Conservation (phyloP, 2,113 vertebrate genomes). For the Nesogale talazaci region DNA sequence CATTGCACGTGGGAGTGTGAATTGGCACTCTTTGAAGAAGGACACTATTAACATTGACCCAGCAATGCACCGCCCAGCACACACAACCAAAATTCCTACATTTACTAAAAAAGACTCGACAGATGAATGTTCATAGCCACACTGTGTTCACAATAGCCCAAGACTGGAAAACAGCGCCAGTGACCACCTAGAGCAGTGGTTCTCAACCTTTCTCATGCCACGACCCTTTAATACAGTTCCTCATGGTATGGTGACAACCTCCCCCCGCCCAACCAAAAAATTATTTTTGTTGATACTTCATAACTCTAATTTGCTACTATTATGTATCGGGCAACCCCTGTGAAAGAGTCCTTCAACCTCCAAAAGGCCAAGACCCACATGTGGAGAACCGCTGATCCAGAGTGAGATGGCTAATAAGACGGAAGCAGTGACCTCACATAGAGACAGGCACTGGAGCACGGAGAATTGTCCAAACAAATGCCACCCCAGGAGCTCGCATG, state of each 20-base stretch:
- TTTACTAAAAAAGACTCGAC: not conserved
- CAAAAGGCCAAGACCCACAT: too few relatives aligned
- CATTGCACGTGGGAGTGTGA: not conserved
- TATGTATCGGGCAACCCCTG: too few relatives aligned
- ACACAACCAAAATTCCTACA: not conserved
- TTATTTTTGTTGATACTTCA: too few relatives aligned
- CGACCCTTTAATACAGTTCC: too few relatives aligned
- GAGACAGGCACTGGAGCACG: not conserved
- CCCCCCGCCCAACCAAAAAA: too few relatives aligned
- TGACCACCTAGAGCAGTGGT: too few relatives aligned
- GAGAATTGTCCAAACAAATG: not conserved
- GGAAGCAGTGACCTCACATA: not conserved
- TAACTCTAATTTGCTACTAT: too few relatives aligned
- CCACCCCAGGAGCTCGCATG: not conserved
- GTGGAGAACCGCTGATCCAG: too few relatives aligned
- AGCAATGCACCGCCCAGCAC: not conserved
- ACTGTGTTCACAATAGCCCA: not conserved
- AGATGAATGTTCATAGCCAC: not conserved
- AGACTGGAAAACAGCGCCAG: not conserved
- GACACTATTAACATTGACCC: not conserved
- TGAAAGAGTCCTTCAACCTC: too few relatives aligned
- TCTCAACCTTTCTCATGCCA: too few relatives aligned
- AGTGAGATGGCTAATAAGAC: not conserved
- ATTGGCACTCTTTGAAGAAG: not conserved
- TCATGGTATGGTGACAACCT: too few relatives aligned